Percentiles rank a stretch among this genome's conserved stretches.
Evolutionary conservation across 2,888 invertebrate genomes (phyloP).

Genomic region (Sisyra nigra): DNA sequence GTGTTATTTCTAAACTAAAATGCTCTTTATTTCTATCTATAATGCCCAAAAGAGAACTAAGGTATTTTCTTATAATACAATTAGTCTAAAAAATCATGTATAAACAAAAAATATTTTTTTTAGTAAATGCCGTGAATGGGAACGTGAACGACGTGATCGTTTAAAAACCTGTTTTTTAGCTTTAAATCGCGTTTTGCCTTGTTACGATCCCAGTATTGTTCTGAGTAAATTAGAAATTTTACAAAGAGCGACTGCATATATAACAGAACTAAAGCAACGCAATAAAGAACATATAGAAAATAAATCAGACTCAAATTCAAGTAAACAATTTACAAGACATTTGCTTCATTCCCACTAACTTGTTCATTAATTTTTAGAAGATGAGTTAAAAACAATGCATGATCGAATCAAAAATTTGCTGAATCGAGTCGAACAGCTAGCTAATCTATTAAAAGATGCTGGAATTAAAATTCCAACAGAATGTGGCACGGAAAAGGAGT

Average conservation of each 20-base stretch:
- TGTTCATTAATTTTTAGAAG: constrained; percentile 16
- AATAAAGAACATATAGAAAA: constrained; percentile 20
- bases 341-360: neutral
- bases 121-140: constrained; percentile 52
- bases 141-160: constrained; percentile 47
- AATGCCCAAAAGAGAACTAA: constrained; percentile 7
- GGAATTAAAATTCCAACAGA: constrained; percentile 24
- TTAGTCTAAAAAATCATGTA: neutral
- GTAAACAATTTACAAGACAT: constrained; percentile 1
- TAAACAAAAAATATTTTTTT: constrained; percentile 14
- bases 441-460: constrained; percentile 24
- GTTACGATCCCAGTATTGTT: constrained; percentile 27
- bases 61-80: neutral
- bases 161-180: constrained; percentile 37
- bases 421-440: constrained; percentile 25
- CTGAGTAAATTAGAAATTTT: constrained; percentile 28
- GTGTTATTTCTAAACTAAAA: neutral
- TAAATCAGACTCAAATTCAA: constrained; percentile 5
- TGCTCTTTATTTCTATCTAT: neutral
- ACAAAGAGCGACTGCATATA: constrained; percentile 23
- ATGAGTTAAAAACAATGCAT: constrained; percentile 23
- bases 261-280: constrained; percentile 25
- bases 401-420: constrained; percentile 23
- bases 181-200: constrained; percentile 32
- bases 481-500: constrained; percentile 19